phyloP scores from a whole-genome alignment of 2,888 invertebrate species.

The Leucophora obtusa region DNA sequence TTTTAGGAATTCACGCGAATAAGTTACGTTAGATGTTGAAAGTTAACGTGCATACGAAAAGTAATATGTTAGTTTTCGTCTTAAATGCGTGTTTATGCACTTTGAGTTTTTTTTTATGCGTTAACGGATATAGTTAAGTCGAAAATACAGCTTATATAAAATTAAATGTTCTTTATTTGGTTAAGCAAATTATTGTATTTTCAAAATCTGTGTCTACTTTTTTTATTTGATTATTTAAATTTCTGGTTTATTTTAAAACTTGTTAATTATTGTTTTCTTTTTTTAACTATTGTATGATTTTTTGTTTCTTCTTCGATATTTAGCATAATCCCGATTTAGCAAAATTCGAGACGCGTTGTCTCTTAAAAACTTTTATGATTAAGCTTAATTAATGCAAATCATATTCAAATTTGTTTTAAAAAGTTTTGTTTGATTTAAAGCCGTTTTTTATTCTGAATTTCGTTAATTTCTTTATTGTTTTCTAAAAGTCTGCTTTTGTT shows the following conservation, averaged over 20 bases:
- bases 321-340: constrained; percentile 56
- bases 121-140: too few relatives aligned
- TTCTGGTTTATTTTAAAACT: neutral
- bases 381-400: constrained; percentile 72
- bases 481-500: constrained; percentile 33
- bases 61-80: too few relatives aligned
- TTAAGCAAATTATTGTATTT: too few relatives aligned
- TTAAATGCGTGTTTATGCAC: too few relatives aligned
- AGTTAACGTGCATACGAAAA: too few relatives aligned
- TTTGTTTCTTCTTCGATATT: constrained; percentile 26
- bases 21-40: too few relatives aligned
- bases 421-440: constrained; percentile 67
- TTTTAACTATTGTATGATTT: neutral
- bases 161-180: neutral
- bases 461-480: constrained; percentile 2
- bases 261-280: neutral
- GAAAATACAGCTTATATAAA: too few relatives aligned
- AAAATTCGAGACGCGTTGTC: constrained; percentile 56
- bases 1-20: too few relatives aligned
- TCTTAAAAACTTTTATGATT: constrained; percentile 46
- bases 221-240: neutral
- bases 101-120: too few relatives aligned
- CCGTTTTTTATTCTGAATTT: constrained; percentile 33
- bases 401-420: constrained; percentile 66
- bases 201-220: neutral